These are phyloP conservation scores for Himantopus leucocephalus DNA, from an alignment of 2,113 vertebrate genomes.

Conservation along the genomic window DNA sequence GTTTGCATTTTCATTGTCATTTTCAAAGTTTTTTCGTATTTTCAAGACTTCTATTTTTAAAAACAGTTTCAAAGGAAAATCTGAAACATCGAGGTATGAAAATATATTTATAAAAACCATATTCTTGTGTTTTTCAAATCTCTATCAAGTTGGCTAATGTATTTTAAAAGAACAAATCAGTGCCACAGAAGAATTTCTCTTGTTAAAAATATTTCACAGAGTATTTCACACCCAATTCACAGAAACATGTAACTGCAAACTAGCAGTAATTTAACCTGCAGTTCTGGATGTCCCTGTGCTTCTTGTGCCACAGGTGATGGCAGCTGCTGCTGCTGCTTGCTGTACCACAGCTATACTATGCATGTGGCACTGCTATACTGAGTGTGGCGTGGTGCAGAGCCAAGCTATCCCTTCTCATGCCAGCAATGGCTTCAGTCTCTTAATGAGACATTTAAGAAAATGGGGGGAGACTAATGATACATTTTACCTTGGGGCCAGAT, in stretches of 20 bases:
- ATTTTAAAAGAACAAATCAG: no score
- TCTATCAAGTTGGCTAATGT: no score
- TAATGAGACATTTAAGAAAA: background rate
- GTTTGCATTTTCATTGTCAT: background rate
- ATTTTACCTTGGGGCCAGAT: background rate
- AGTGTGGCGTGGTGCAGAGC: background rate
- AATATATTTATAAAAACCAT: background rate
- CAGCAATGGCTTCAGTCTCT: fast-evolving
- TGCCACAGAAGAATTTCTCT: background rate
- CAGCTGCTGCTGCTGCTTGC: background rate
- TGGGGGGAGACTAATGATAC: background rate
- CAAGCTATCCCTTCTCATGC: background rate
- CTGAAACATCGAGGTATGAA: background rate
- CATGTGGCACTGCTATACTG: background rate
- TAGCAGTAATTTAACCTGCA: background rate
- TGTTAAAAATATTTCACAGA: background rate
- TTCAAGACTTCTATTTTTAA: background rate
- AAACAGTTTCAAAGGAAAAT: background rate
- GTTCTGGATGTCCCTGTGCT: background rate
- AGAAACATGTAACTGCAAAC: background rate
- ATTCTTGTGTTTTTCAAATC: no score
- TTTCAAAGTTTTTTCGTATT: background rate
- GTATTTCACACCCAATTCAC: background rate
- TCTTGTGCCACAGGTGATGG: background rate
- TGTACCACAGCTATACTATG: background rate